Percentiles rank a stretch among this genome's conserved stretches.
phyloP scores from a whole-genome alignment of 2,113 vertebrate species.

The Garra rufa region DNA sequence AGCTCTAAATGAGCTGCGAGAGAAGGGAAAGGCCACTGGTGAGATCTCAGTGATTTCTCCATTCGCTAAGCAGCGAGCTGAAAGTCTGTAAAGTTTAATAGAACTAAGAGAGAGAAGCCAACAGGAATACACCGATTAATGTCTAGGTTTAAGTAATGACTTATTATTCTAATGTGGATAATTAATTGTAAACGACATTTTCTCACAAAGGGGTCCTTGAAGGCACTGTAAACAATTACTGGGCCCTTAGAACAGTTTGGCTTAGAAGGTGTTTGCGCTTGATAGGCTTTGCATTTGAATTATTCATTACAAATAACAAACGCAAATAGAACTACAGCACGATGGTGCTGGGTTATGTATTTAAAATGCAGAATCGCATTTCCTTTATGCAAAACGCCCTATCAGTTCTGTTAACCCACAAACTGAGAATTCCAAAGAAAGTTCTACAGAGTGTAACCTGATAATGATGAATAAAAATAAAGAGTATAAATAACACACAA shows the following conservation, averaged over 20 bases:
- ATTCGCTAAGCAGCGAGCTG: constrained; percentile 39
- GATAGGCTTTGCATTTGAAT: constrained; percentile 60
- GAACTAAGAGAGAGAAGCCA: constrained; percentile 27
- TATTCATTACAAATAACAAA: constrained; percentile 65
- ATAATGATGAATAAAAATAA: neutral
- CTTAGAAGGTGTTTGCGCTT: constrained; percentile 68
- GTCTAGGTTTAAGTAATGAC: constrained; percentile 65
- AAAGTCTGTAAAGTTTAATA: constrained; percentile 36
- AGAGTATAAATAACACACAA: neutral
- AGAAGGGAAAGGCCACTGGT: constrained; percentile 39
- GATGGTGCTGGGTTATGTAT: constrained; percentile 49
- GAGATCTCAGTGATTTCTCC: constrained; percentile 43
- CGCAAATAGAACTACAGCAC: constrained; percentile 59
- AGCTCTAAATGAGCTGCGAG: neutral
- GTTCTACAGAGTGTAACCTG: neutral
- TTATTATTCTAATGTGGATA: constrained; percentile 64
- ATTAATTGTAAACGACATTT: constrained; percentile 65
- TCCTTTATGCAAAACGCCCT: constrained; percentile 41
- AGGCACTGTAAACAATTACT: constrained; percentile 68
- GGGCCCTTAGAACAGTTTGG: constrained; percentile 64
- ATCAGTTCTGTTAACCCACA: constrained; percentile 23
- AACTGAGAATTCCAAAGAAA: neutral
- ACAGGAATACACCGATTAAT: constrained; percentile 46
- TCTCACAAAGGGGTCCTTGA: constrained; percentile 43
- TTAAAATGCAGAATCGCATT: constrained; percentile 43